phyloP scores from a whole-genome alignment of 2,888 invertebrate species.

The Ormyrus thymus region DNA sequence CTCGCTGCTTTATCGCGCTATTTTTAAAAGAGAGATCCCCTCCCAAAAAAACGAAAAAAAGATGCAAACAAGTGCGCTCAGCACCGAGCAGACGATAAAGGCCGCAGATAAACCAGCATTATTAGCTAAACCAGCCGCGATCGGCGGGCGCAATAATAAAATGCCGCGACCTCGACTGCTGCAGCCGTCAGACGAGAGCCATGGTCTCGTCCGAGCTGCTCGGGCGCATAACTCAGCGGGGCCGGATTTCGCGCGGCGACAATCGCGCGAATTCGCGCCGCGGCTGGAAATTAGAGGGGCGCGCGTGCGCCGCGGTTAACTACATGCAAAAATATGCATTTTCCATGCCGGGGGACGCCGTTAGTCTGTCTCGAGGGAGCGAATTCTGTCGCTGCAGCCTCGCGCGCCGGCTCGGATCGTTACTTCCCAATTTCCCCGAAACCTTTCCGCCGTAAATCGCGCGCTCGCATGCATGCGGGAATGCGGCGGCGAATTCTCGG shows the following conservation, averaged over 20 bases:
- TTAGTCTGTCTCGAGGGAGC: slow-evolving; percentile 34
- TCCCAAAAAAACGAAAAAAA: too few relatives aligned
- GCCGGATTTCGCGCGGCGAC: background rate
- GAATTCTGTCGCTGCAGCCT: background rate
- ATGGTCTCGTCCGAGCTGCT: background rate
- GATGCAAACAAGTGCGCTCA: too few relatives aligned
- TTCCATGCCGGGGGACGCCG: slow-evolving; percentile 35
- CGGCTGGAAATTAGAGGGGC: slow-evolving; percentile 35
- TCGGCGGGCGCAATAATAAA: background rate
- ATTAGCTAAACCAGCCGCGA: too few relatives aligned
- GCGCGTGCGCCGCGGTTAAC: slow-evolving; percentile 3
- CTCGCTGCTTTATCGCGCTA: too few relatives aligned
- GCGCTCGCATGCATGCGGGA: slow-evolving; percentile 35
- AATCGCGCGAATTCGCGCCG: background rate
- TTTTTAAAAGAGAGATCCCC: too few relatives aligned
- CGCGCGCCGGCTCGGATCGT: slow-evolving; percentile 55
- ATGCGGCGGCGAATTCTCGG: slow-evolving; percentile 29
- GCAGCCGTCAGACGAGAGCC: background rate
- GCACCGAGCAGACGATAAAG: too few relatives aligned
- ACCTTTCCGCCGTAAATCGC: slow-evolving; percentile 38
- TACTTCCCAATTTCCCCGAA: slow-evolving; percentile 60
- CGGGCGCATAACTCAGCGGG: slow-evolving; percentile 17
- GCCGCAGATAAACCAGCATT: too few relatives aligned
- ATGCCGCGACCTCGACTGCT: slow-evolving; percentile 9
- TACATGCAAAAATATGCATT: slow-evolving; percentile 57